Percentiles rank a stretch among this genome's conserved stretches.
These are phyloP conservation scores for Tanypteryx hageni DNA, from an alignment of 2,888 invertebrate species.

Conservation along the genomic window DNA sequence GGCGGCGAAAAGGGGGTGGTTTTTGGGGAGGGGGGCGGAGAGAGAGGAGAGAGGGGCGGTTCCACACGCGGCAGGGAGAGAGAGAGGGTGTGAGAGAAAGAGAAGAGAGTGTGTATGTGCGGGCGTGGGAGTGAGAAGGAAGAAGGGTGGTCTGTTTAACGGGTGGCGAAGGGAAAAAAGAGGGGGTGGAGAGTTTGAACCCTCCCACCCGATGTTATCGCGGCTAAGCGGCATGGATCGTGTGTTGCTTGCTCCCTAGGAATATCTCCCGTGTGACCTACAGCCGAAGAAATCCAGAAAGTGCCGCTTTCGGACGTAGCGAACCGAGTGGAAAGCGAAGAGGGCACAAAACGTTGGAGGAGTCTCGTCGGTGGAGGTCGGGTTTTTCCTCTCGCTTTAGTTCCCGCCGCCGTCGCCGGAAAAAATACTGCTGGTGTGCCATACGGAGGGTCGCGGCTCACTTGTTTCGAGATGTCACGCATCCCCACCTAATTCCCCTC, in stretches of 20 bases:
- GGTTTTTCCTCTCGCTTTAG: too few species aligned
- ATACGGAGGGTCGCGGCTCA: neutral
- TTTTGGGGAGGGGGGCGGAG: neutral
- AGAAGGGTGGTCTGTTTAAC: neutral
- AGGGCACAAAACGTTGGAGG: neutral
- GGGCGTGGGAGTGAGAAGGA: neutral
- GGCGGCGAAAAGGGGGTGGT: neutral
- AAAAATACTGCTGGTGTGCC: neutral
- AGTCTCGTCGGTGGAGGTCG: conserved; percentile 3
- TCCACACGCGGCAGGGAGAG: neutral
- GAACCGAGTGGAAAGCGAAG: neutral
- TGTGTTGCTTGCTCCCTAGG: conserved; percentile 18
- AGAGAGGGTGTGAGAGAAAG: neutral
- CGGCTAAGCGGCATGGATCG: conserved; percentile 27
- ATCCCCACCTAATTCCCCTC: neutral
- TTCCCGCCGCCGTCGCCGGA: neutral
- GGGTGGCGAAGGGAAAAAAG: neutral
- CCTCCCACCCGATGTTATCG: conserved; percentile 39
- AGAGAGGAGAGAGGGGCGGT: neutral
- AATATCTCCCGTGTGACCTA: conserved; percentile 6
- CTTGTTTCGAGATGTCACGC: neutral
- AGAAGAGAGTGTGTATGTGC: neutral
- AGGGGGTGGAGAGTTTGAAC: neutral
- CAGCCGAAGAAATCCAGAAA: conserved; percentile 11
- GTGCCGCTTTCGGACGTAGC: neutral